Conservation (phyloP, 2,888 invertebrate genomes). For the Lasioglossum oenotherae region DNA sequence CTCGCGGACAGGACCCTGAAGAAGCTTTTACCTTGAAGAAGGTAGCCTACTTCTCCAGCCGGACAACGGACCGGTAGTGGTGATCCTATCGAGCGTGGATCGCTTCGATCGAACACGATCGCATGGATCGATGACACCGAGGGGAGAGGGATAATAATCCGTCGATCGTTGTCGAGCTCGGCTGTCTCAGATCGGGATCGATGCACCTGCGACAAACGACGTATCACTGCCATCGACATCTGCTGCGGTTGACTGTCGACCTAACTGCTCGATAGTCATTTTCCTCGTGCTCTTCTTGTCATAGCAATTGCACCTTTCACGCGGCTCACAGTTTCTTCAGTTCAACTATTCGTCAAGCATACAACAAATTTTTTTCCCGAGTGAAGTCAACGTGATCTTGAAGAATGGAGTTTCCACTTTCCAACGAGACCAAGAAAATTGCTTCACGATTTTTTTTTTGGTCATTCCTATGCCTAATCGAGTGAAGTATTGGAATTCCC, state of each 20-base stretch:
- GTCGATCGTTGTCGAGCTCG: constrained; percentile 42
- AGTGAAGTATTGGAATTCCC: not conserved
- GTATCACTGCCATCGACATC: constrained; percentile 64
- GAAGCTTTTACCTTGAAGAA: not conserved
- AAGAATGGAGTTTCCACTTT: not conserved
- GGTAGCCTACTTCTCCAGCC: not conserved
- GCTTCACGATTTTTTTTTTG: not conserved
- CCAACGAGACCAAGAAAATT: not conserved
- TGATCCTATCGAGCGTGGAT: constrained; percentile 20
- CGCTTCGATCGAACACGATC: constrained; percentile 40
- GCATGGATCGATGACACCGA: constrained; percentile 32
- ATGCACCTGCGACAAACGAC: constrained; percentile 63
- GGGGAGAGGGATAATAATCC: not conserved
- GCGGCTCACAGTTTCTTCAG: not conserved
- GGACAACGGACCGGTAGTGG: not conserved
- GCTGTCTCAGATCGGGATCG: constrained; percentile 58
- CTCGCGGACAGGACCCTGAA: not conserved
- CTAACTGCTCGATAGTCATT: not conserved
- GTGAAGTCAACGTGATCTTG: not conserved
- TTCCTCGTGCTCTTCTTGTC: not conserved
- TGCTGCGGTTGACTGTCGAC: not conserved
- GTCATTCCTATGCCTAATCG: no score
- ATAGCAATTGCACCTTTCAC: not conserved
- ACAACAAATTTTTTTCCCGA: fast-evolving
- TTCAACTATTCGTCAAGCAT: not conserved